phyloP scores from a whole-genome alignment of 2,113 vertebrate genomes.

The Prietella phreatophila region DNA sequence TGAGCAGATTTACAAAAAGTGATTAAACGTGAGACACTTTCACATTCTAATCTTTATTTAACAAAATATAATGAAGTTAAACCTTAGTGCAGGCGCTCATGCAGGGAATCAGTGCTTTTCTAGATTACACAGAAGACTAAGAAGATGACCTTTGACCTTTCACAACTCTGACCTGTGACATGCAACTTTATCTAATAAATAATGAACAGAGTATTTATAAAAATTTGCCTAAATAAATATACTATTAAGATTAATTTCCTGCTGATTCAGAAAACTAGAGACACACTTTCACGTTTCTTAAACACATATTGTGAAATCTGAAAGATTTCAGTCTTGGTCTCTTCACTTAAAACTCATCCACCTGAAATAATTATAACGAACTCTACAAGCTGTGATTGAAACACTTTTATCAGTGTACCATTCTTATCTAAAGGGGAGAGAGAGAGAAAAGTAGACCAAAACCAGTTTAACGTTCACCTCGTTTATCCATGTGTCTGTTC shows the following conservation, averaged over 20 bases:
- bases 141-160: neutral
- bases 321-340: neutral
- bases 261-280: slow-evolving; percentile 19
- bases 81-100: slow-evolving; percentile 6
- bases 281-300: neutral
- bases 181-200: neutral
- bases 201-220: neutral
- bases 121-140: neutral
- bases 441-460: neutral
- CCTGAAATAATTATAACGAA: neutral
- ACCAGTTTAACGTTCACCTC: neutral
- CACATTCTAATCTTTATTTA: slow-evolving; percentile 15
- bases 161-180: neutral
- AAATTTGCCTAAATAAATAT: slow-evolving; percentile 13
- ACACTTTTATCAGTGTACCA: neutral
- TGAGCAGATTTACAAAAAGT: neutral
- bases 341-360: neutral
- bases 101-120: neutral
- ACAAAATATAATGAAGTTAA: neutral
- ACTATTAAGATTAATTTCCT: neutral
- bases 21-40: neutral
- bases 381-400: neutral
- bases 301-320: neutral
- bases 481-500: neutral
- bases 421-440: neutral